Conservation (phyloP, 2,113 vertebrate genomes). For the Microtus richardsoni region DNA sequence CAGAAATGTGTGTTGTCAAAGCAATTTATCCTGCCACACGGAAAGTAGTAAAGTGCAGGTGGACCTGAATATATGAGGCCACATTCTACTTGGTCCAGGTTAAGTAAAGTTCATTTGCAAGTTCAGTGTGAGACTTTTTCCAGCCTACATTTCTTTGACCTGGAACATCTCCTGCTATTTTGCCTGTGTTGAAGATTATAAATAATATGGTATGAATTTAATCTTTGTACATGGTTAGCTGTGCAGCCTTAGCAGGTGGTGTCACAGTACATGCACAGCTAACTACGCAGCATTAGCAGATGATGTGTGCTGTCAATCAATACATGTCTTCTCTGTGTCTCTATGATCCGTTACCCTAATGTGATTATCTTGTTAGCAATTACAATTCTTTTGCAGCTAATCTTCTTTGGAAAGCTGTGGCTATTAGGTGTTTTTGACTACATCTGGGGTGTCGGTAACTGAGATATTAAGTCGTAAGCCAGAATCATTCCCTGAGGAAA, state of each 20-base stretch:
- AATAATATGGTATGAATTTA: background rate
- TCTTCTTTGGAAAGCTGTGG: background rate
- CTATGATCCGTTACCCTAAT: background rate
- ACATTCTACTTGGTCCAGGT: background rate
- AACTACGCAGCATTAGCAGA: background rate
- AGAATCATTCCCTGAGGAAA: background rate
- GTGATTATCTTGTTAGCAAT: background rate
- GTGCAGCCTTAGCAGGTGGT: background rate
- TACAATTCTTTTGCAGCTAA: background rate
- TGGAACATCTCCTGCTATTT: background rate
- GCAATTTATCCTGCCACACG: constrained; percentile 40
- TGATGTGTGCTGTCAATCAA: background rate
- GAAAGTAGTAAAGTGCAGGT: constrained; percentile 5
- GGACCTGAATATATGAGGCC: constrained; percentile 34
- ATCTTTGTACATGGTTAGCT: background rate
- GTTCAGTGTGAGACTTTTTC: background rate
- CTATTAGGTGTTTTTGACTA: background rate
- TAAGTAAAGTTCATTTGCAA: constrained; percentile 34
- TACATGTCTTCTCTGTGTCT: background rate
- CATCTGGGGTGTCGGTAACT: background rate
- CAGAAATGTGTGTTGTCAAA: constrained; percentile 56
- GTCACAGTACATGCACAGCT: background rate
- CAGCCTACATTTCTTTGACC: background rate
- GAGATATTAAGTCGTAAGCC: background rate
- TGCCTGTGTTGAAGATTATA: background rate